phyloP scores from a whole-genome alignment of 2,888 invertebrate species.

The Aspidiotus destructor region DNA sequence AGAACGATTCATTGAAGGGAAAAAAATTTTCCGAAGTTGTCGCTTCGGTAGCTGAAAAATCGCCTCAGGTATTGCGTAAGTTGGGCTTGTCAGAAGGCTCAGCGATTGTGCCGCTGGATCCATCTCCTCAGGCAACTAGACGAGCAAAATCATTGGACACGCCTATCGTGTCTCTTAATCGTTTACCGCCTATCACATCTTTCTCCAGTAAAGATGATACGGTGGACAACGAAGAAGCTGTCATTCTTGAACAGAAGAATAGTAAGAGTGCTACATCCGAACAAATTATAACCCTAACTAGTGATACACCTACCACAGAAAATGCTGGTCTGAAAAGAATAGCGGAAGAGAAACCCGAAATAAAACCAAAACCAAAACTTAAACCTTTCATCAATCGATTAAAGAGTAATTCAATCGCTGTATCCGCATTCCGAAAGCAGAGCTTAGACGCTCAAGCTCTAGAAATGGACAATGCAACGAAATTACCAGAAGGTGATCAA shows the following conservation, averaged over 20 bases:
- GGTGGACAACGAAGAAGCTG: slow-evolving; percentile 59
- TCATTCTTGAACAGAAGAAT: slow-evolving; percentile 38
- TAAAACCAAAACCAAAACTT: slow-evolving; percentile 28
- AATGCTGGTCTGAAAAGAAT: slow-evolving; percentile 35
- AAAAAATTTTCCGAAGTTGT: not conserved
- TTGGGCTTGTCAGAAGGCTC: slow-evolving; percentile 77
- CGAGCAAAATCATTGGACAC: slow-evolving; percentile 76
- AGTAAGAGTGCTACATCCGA: not conserved
- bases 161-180: slow-evolving; percentile 68
- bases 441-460: slow-evolving; percentile 15
- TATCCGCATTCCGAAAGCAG: slow-evolving; percentile 11
- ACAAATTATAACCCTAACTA: not conserved
- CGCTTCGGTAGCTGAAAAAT: not conserved
- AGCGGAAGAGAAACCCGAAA: slow-evolving; percentile 26
- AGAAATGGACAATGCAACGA: not conserved
- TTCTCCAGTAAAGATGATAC: slow-evolving; percentile 85
- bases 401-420: slow-evolving; percentile 21
- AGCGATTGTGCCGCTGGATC: slow-evolving; percentile 60
- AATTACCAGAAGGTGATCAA: slow-evolving; percentile 20
- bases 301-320: not conserved
- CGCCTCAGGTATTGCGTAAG: slow-evolving; percentile 48
- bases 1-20: not conserved
- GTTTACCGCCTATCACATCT: slow-evolving; percentile 70
- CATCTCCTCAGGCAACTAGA: slow-evolving; percentile 64
- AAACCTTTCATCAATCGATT: slow-evolving; percentile 8